A percentile compares a stretch with the other conserved stretches of the same genome.
phyloP scores from a whole-genome alignment of 2,797 vertebrate species.

The Champsocephalus gunnari region DNA sequence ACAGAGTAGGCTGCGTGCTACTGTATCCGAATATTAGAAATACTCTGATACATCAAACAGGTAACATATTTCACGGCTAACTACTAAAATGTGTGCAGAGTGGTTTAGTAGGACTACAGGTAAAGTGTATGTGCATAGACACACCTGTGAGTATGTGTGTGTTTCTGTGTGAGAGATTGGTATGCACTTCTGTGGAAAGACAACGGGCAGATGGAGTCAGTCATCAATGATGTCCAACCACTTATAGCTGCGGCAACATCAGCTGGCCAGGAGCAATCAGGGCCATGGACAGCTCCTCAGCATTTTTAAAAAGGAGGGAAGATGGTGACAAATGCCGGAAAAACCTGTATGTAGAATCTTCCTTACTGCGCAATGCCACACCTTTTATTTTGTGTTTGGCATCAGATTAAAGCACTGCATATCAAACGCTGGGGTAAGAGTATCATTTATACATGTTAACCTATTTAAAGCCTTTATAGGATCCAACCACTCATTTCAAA shows the following conservation, averaged over 20 bases:
- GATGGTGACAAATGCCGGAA: not conserved
- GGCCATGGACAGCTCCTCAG: slow-evolving; percentile 59
- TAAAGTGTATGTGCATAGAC: not conserved
- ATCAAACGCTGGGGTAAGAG: not conserved
- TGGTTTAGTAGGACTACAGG: slow-evolving; percentile 20
- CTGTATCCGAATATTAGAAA: slow-evolving; percentile 20
- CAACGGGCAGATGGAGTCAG: slow-evolving; percentile 38
- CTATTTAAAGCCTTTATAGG: not conserved
- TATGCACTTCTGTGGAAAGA: slow-evolving; percentile 34
- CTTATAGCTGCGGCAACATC: slow-evolving; percentile 40
- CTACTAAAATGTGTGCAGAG: slow-evolving; percentile 6
- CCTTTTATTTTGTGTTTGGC: not conserved
- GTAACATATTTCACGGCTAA: slow-evolving; percentile 6
- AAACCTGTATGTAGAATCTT: not conserved
- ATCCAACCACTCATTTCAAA: not conserved
- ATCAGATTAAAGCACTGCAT: not conserved
- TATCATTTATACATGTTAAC: no score
- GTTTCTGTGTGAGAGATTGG: slow-evolving; percentile 2
- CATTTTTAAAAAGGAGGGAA: not conserved
- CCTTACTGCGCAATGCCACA: not conserved
- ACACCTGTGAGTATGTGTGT: not conserved
- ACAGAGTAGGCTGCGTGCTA: not conserved
- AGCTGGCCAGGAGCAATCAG: slow-evolving; percentile 26
- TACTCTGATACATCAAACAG: slow-evolving; percentile 13
- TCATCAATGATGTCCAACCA: slow-evolving; percentile 23